A percentile compares a stretch with the other conserved stretches of the same genome.
phyloP scores from a whole-genome alignment of 2,888 invertebrate genomes.

The Aspidiotus rigidus region DNA sequence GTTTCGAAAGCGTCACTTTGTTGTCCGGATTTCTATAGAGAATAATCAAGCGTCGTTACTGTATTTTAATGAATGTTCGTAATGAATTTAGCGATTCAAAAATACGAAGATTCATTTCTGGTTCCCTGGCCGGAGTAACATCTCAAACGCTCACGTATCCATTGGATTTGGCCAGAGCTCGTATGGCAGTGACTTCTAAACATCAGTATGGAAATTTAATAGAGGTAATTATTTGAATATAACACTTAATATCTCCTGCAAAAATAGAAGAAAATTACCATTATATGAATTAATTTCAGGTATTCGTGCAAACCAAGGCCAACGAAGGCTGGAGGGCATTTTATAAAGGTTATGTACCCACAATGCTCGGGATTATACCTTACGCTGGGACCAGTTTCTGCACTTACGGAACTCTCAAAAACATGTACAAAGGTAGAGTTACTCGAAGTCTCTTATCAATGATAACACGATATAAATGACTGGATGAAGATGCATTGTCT shows the following conservation, averaged over 20 bases:
- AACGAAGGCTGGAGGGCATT: constrained; percentile 69
- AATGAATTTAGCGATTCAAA: constrained; percentile 49
- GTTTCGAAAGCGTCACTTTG: no score
- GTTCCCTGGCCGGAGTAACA: constrained; percentile 89
- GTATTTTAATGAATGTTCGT: no score
- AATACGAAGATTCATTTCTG: constrained; percentile 76
- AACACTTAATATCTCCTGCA: no score
- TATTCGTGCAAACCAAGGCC: constrained; percentile 60
- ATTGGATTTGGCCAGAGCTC: constrained; percentile 86
- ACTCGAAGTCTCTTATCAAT: no score
- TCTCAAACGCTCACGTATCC: constrained; percentile 93
- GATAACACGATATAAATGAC: not conserved
- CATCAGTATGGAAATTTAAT: constrained; percentile 56
- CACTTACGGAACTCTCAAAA: constrained; percentile 90
- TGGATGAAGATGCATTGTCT: not conserved
- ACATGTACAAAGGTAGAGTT: constrained; percentile 58
- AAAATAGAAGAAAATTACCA: no score
- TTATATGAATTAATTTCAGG: constrained; percentile 42
- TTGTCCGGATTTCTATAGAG: no score
- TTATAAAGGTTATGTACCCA: constrained; percentile 80
- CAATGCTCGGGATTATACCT: constrained; percentile 86
- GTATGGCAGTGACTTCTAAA: constrained; percentile 90
- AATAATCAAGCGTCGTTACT: no score
- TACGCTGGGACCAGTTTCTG: constrained; percentile 96
- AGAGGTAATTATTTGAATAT: constrained; percentile 45